Evolutionary conservation across 2,888 invertebrate genomes (phyloP), one percentile per base, ranked within the genome.

Genomic region (Synergus laeviventris): DNA sequence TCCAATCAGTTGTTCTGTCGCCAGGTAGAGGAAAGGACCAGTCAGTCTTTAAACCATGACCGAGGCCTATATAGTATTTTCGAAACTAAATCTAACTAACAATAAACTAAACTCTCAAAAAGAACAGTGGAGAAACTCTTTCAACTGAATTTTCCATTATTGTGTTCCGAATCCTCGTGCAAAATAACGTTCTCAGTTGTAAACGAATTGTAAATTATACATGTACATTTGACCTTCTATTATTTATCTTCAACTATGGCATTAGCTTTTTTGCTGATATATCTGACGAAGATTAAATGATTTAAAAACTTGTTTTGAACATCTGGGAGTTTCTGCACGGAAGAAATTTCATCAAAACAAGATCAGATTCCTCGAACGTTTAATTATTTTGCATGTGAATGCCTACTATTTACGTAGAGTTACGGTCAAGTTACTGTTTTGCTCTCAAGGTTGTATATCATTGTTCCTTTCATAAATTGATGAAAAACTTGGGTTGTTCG

Each of bases 61-160:
- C 49, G n/a, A 4, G 31, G 49, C 49, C 49, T 49, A 24, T 49
- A 24, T 36, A 3, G 49, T 31, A 8, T 49, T 70, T 70, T 49
- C 21, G 42, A 45, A 66, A 64, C 64, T 2, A 42, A 64, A 66
- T 24, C 66, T 9, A 24, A 21, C 60, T 60, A 49, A n/a, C n/a
- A n/a, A n/a, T n/a, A n/a, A n/a, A 42, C 66, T 9, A 24, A 21
- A 31, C n/a, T 38, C 36, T 36, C 2, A 31, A 31, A 31, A 5
- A 31, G 31, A 5, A 5, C 31, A 31, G 31, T 31, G 31, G 31
- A 31, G 7, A 31, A 31, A 31, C 31, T 31, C 31, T 31, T 31
- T 31, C 0, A 5, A 31, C 31, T 31, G 1, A 31, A 31, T 31
- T 5, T 31, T 31, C 31, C 4, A 31, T 31, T 5, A 31, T 31